Conservation (phyloP, 2,113 vertebrate species). For the Myanophis thanlyinensis region DNA sequence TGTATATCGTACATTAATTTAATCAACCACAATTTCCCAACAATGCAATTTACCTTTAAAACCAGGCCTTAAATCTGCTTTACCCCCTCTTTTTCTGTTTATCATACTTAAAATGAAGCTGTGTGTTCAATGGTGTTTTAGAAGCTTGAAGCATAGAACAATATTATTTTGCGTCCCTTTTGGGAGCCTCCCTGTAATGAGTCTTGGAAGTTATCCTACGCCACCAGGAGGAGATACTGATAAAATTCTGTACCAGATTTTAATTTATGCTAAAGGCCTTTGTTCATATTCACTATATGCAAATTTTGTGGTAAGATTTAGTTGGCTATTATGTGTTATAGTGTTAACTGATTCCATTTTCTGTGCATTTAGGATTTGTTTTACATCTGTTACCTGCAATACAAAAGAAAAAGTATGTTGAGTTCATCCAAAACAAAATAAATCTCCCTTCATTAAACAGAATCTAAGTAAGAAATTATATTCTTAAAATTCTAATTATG, state of each 20-base stretch:
- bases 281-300: neutral
- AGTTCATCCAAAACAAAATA: neutral
- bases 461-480: neutral
- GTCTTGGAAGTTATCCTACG: neutral
- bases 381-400: neutral
- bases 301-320: neutral
- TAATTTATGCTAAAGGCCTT: conserved; percentile 26
- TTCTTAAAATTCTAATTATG: neutral
- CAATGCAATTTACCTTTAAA: conserved; percentile 18
- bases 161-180: neutral
- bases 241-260: conserved; percentile 43
- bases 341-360: neutral
- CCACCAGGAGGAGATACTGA: conserved; percentile 50
- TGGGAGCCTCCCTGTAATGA: conserved; percentile 15
- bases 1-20: conserved; percentile 41
- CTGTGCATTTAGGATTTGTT: neutral
- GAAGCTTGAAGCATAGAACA: conserved; percentile 24
- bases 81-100: neutral
- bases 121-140: neutral
- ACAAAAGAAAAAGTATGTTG: neutral
- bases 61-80: neutral
- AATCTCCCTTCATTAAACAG: neutral
- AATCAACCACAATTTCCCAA: conserved; percentile 13
- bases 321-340: conserved; percentile 11
- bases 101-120: neutral